These are phyloP conservation scores for Geodia barretti DNA, from an alignment of 37 sponge, comb jelly and placozoan genomes.

Conservation along the genomic window DNA sequence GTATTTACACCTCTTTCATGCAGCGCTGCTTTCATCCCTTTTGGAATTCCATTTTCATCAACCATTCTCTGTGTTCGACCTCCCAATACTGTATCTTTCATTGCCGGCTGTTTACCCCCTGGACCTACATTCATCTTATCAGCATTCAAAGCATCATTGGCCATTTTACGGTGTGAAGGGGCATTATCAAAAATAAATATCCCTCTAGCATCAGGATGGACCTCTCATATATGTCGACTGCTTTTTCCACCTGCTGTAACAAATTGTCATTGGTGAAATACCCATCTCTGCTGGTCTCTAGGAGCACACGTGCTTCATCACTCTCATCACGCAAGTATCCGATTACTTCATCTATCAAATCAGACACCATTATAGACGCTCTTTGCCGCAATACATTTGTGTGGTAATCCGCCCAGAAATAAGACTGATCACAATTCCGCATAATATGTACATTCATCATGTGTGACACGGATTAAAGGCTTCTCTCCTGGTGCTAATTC, in stretches of 20 bases:
- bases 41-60: slow-evolving; percentile 27
- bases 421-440: slow-evolving; percentile 53
- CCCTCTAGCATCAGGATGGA: slow-evolving; percentile 28
- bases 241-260: slow-evolving; percentile 38
- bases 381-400: slow-evolving; percentile 33
- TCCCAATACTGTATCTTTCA: slow-evolving; percentile 38
- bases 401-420: slow-evolving; percentile 24
- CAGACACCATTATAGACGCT: slow-evolving; percentile 54
- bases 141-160: slow-evolving; percentile 34
- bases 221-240: slow-evolving; percentile 34
- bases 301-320: slow-evolving; percentile 20
- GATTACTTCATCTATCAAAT: slow-evolving; percentile 57
- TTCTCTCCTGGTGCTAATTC: slow-evolving; percentile 8
- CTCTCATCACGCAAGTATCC: slow-evolving; percentile 31
- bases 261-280: slow-evolving; percentile 48
- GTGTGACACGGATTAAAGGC: slow-evolving; percentile 32
- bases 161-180: slow-evolving; percentile 20
- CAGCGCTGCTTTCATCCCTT: slow-evolving; percentile 29
- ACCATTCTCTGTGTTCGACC: slow-evolving; percentile 40
- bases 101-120: slow-evolving; percentile 62
- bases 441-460: slow-evolving; percentile 59
- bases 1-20: slow-evolving; percentile 63
- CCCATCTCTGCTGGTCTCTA: slow-evolving; percentile 27
- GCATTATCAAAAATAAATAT: slow-evolving; percentile 56
- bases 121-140: slow-evolving; percentile 58